These are phyloP conservation scores for Pomacea maculata DNA, from an alignment of 1,140 invertebrate species.

Conservation along the genomic window DNA sequence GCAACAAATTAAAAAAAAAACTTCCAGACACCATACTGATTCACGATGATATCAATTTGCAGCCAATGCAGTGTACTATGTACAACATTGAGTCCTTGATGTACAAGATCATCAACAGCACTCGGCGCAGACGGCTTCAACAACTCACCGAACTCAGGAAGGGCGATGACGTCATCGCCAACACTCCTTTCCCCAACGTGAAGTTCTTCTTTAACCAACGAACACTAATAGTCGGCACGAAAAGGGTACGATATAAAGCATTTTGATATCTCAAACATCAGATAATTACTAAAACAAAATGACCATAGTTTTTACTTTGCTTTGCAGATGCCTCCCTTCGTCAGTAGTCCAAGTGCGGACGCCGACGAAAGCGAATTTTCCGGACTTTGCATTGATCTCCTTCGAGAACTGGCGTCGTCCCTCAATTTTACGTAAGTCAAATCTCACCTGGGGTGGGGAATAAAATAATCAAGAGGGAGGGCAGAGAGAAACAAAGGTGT, in stretches of 20 bases:
- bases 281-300: neutral
- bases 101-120: neutral
- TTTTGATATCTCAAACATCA: neutral
- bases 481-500: no score
- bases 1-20: no score
- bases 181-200: slow-evolving; percentile 7
- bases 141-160: neutral
- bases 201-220: slow-evolving; percentile 11
- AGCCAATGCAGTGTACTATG: slow-evolving; percentile 4
- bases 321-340: slow-evolving; percentile 11
- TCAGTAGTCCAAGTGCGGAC: neutral
- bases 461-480: no score
- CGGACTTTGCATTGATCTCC: slow-evolving; percentile 30
- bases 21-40: neutral
- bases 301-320: neutral
- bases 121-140: slow-evolving; percentile 1
- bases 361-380: neutral
- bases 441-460: neutral
- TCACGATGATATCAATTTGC: neutral
- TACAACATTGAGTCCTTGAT: neutral
- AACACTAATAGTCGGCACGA: slow-evolving; percentile 6
- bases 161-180: slow-evolving; percentile 1
- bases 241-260: neutral
- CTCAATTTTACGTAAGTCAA: slow-evolving; percentile 34
- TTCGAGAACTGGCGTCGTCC: slow-evolving; percentile 7